Evolutionary conservation across 2,797 vertebrate species (phyloP).

Genomic region (Helostoma temminkii): DNA sequence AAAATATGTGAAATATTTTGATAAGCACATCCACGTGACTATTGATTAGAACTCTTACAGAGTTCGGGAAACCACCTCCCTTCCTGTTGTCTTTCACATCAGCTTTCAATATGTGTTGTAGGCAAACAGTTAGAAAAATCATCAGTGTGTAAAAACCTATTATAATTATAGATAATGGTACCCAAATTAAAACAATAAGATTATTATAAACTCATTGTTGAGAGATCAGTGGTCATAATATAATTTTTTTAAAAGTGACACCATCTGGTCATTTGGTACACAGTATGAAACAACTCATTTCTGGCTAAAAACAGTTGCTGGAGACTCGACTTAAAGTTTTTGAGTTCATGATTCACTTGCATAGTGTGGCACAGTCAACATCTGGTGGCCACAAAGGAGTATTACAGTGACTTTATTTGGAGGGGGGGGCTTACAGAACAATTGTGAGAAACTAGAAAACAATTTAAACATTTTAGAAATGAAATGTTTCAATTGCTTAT

Average conservation of each 20-base stretch:
- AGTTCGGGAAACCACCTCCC: not conserved
- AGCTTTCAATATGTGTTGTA: not conserved
- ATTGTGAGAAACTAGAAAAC: too few species aligned
- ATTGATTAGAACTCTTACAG: not conserved
- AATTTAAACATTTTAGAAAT: too few species aligned
- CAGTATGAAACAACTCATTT: not conserved
- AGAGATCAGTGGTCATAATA: not conserved
- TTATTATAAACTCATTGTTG: not conserved
- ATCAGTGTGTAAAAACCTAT: not conserved
- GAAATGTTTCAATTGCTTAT: too few species aligned
- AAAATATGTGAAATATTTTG: too few species aligned
- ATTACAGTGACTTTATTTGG: slow-evolving; percentile 38
- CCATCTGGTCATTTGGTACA: slow-evolving; percentile 1
- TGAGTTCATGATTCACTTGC: not conserved
- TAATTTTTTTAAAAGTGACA: slow-evolving; percentile 2
- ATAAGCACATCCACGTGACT: not conserved
- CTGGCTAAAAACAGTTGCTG: not conserved
- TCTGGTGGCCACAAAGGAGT: slow-evolving; percentile 47
- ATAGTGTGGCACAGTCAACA: slow-evolving; percentile 35
- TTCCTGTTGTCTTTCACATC: slow-evolving; percentile 13
- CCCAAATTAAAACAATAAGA: not conserved
- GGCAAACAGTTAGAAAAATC: slow-evolving; percentile 2
- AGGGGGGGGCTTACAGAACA: too few species aligned
- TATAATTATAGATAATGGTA: too few species aligned
- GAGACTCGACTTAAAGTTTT: not conserved